Base-by-base conservation (phyloP, 1,140 invertebrate species). In the Mylabris phalerata region DNA sequence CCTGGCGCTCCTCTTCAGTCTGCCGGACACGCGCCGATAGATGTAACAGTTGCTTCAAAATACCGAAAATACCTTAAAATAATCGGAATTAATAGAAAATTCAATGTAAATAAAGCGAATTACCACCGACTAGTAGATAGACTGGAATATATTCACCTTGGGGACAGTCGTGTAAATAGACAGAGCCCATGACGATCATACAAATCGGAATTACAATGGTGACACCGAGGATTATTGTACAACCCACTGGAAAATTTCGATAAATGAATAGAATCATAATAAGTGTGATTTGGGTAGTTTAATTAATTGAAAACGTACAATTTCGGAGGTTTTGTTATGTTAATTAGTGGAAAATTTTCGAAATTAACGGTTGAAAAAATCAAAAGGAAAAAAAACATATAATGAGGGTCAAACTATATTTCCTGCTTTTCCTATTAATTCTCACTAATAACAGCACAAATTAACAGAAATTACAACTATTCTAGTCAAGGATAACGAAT, bases 131-230 rank as follows among this genome's bases (percentile, higher is more conserved):
- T 60, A 87, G 71, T 62, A 87, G 76, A 72, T 86, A 88, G 25
- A 86, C 79, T 4, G 85, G 85, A 71, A 88, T 86, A 66, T 84
- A 83, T 69, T 80, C 77, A 62, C 85, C 82, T 64, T 82, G 80
- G 7, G 80, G 82, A 70, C 85, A 87, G 41, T 86, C 79, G 63
- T 86, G 69, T 47, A 85, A 71, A 70, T 86, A 84, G 9, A 83
- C 70, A 7, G 80, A 77, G 39, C 84, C 84, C 60, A 87, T 81
- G 3, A 83, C 73, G 49, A 86, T 82, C 83, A 85, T 86, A 56
- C 80, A 78, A 54, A 85, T 73, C 59, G 84, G 84, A 59, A 87
- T 77, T 11, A 83, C 78, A 60, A 85, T 77, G 10, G 82, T 81
- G 27, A 85, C 69, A 39, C 79, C 81, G 56, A 86, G 63, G 50